These are phyloP conservation scores for Eubasilissa splendida DNA, from an alignment of 2,888 invertebrate species.

Conservation along the genomic window DNA sequence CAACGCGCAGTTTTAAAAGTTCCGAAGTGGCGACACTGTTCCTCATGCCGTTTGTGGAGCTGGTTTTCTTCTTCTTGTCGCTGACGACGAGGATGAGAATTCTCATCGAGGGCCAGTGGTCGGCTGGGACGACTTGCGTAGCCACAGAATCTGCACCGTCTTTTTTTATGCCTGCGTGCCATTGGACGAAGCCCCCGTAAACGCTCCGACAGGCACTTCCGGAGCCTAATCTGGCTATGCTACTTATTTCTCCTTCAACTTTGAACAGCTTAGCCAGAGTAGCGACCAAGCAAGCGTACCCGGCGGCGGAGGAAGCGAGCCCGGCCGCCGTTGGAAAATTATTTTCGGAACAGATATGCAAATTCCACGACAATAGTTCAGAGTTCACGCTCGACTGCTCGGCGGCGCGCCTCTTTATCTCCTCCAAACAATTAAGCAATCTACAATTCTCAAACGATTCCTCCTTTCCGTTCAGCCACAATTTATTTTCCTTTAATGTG, in stretches of 20 bases:
- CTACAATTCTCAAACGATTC: conserved; percentile 82
- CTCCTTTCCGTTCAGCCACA: conserved; percentile 93
- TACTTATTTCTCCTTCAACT: conserved; percentile 81
- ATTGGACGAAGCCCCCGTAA: conserved; percentile 95
- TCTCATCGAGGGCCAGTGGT: conserved; percentile 93
- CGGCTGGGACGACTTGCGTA: conserved; percentile 78
- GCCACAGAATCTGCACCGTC: conserved; percentile 86
- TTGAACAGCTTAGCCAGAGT: conserved; percentile 85
- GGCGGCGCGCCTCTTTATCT: conserved; percentile 67
- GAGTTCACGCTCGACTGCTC: conserved; percentile 65
- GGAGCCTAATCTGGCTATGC: conserved; percentile 88
- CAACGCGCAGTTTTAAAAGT: conserved; percentile 82
- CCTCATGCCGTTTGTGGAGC: conserved; percentile 94
- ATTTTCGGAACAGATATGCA: conserved; percentile 88
- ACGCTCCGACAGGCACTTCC: conserved; percentile 98
- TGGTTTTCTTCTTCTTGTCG: conserved; percentile 85
- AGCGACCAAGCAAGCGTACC: conserved; percentile 93
- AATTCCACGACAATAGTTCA: conserved; percentile 77
- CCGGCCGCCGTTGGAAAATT: conserved; percentile 99
- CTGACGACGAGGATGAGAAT: conserved; percentile 91
- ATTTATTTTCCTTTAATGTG: conserved; percentile 80
- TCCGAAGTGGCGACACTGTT: conserved; percentile 85
- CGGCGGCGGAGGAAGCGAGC: conserved; percentile 97
- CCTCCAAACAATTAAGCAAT: conserved; percentile 81
- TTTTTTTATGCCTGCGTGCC: conserved; percentile 81